A percentile compares a stretch with the other conserved stretches of the same genome.
Conservation (phyloP, 2,113 vertebrate species). For the Hoplias malabaricus region DNA sequence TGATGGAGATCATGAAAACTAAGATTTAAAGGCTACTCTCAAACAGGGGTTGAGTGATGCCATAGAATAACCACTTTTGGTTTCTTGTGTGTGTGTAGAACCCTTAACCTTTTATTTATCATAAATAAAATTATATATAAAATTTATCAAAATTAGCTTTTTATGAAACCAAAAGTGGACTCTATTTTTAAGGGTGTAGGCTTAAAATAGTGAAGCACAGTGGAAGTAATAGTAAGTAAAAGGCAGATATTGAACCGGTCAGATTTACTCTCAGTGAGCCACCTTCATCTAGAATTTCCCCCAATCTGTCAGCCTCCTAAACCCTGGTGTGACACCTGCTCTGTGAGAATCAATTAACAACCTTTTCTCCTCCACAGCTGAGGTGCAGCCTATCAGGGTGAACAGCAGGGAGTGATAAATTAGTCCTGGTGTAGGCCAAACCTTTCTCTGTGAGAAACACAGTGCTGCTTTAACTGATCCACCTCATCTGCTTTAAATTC, state of each 20-base stretch:
- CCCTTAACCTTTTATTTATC: no score
- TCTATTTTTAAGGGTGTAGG: no score
- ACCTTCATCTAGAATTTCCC: neutral
- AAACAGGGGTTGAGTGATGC: no score
- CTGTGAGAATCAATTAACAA: neutral
- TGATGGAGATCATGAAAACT: no score
- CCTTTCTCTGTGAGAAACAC: neutral
- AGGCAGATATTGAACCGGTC: neutral
- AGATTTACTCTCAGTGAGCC: neutral
- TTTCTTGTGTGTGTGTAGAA: no score
- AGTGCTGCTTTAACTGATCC: neutral
- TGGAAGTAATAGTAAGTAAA: neutral
- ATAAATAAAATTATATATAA: no score
- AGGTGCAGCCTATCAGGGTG: constrained; percentile 4
- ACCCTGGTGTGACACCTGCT: neutral
- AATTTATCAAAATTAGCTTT: no score
- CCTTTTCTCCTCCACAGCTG: neutral
- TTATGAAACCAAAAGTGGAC: no score
- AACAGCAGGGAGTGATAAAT: neutral
- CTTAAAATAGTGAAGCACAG: no score
- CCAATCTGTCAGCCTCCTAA: neutral
- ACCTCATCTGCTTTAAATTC: neutral
- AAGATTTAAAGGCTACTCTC: no score
- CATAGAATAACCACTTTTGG: no score
- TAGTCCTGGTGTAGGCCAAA: neutral